Percentiles rank a stretch among this genome's conserved stretches.
Evolutionary conservation across 92 coral and sea anemone species (phyloP).

Genomic region (Parazoanthus darwini): DNA sequence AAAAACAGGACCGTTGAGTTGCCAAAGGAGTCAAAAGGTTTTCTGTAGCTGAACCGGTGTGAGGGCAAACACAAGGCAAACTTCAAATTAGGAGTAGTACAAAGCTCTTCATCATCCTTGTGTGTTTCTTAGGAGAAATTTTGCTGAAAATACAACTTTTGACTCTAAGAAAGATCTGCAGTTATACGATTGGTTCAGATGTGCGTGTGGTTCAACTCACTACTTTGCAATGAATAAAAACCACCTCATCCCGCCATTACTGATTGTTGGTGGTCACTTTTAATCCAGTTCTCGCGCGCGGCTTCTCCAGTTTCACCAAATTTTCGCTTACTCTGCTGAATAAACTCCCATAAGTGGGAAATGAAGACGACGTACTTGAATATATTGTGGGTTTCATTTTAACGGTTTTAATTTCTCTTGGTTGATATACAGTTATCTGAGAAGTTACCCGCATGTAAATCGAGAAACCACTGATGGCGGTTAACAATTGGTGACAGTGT

Average conservation of each 20-base stretch:
- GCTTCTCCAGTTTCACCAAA: constrained; percentile 34
- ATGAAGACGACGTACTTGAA: constrained; percentile 61
- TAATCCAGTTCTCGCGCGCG: constrained; percentile 23
- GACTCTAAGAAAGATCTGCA: not conserved
- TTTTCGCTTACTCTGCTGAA: not conserved
- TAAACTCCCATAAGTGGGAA: constrained; percentile 40
- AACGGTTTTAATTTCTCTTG: constrained; percentile 86
- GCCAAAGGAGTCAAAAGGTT: constrained; percentile 4
- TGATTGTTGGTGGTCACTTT: constrained; percentile 1
- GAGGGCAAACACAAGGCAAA: constrained; percentile 11
- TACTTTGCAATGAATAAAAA: constrained; percentile 2
- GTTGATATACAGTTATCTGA: constrained; percentile 93
- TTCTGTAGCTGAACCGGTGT: not conserved
- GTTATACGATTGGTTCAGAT: not conserved
- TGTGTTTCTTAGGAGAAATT: not conserved
- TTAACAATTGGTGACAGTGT: constrained; percentile 38
- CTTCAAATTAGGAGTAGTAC: not conserved
- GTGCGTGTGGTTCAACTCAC: not conserved
- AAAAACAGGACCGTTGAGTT: not conserved
- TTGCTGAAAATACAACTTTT: not conserved
- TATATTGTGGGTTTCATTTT: constrained; percentile 71
- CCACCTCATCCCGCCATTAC: not conserved
- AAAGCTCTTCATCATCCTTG: not conserved
- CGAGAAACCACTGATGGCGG: constrained; percentile 69
- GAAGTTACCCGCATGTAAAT: constrained; percentile 85